Evolutionary conservation across 2,888 invertebrate genomes (phyloP).

Genomic region (Pelosia muscerda): DNA sequence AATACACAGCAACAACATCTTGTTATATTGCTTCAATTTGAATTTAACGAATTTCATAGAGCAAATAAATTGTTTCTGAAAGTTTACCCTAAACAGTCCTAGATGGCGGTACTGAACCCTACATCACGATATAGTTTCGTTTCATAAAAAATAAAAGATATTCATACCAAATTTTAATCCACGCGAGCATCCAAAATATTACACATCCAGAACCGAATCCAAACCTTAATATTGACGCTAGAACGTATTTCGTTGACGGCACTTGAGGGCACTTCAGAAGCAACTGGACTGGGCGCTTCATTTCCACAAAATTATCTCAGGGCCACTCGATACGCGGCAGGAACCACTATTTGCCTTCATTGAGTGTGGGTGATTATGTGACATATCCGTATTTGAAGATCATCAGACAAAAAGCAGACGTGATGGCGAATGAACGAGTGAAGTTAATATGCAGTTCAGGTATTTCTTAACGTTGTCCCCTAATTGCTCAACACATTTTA

Average conservation of each 20-base stretch:
- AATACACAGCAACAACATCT: too few species aligned
- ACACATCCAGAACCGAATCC: constrained; percentile 26
- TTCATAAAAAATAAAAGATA: neutral
- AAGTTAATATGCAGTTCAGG: neutral
- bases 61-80: too few species aligned
- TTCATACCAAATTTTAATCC: neutral
- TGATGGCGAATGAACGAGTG: neutral
- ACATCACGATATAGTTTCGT: neutral
- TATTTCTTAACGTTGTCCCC: too few species aligned
- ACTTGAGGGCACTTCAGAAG: constrained; percentile 54
- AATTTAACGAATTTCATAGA: too few species aligned
- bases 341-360: constrained; percentile 47
- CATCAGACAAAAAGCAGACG: neutral
- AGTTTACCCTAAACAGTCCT: too few species aligned
- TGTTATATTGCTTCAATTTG: too few species aligned
- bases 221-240: constrained; percentile 58
- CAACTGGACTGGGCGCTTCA: constrained; percentile 65
- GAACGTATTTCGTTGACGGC: constrained; percentile 56
- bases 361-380: constrained; percentile 35
- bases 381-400: constrained; percentile 23
- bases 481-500: too few species aligned
- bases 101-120: neutral
- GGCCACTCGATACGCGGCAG: constrained; percentile 51
- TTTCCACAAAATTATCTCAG: constrained; percentile 69
- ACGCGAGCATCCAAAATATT: constrained; percentile 19